Percentiles rank a stretch among this genome's conserved stretches.
Conservation (phyloP, 2,113 vertebrate genomes). For the Tupaia chinensis region DNA sequence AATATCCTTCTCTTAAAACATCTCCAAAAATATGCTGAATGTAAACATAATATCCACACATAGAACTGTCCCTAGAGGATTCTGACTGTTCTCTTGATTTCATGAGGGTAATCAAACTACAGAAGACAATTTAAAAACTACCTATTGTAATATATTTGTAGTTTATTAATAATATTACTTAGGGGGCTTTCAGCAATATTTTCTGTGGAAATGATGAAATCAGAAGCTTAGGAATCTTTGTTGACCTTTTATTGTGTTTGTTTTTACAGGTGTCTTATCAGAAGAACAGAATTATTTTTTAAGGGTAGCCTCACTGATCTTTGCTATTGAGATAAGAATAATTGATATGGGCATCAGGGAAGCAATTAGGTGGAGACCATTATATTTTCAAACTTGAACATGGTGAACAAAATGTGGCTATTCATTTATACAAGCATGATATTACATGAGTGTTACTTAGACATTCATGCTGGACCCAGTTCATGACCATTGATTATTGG, state of each 20-base stretch:
- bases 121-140: constrained; percentile 11
- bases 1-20: constrained; percentile 18
- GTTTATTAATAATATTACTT: not conserved
- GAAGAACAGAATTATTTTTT: not conserved
- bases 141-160: not conserved
- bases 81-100: not conserved
- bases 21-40: not conserved
- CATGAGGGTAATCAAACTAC: not conserved
- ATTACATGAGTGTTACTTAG: not conserved
- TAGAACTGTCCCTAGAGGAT: not conserved
- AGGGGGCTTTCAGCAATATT: constrained; percentile 27
- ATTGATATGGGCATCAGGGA: not conserved
- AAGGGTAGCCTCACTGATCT: not conserved
- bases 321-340: not conserved
- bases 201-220: not conserved
- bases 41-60: not conserved
- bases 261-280: not conserved
- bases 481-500: not conserved
- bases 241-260: not conserved
- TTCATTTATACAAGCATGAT: not conserved
- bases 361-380: not conserved
- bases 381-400: not conserved
- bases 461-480: not conserved
- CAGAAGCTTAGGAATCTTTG: not conserved
- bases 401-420: not conserved